Percentiles rank a stretch among this genome's conserved stretches.
Evolutionary conservation across 37 sponge, comb jelly and placozoan species (phyloP).

Genomic region (Cliona cf. orientalis): DNA sequence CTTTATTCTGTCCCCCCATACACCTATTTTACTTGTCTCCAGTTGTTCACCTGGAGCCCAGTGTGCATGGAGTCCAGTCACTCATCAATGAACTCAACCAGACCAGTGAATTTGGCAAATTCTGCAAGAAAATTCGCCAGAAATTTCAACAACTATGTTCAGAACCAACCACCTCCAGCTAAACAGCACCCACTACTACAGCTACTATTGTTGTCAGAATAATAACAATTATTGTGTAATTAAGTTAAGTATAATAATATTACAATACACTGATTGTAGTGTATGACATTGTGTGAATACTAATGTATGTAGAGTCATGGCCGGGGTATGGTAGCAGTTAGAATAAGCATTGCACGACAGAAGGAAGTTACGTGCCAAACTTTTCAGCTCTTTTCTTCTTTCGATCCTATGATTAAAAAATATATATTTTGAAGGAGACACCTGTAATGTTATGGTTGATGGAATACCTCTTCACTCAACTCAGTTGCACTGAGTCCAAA

Average conservation of each 20-base stretch:
- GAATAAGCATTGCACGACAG: background rate
- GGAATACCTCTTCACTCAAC: slow-evolving; percentile 20
- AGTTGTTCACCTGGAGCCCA: slow-evolving; percentile 45
- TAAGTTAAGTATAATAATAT: too few species aligned
- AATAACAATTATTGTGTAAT: too few species aligned
- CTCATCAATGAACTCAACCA: slow-evolving; percentile 40
- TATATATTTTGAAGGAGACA: background rate
- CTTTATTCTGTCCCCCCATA: background rate
- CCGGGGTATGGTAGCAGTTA: too few species aligned
- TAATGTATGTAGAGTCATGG: too few species aligned
- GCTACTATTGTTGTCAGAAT: too few species aligned
- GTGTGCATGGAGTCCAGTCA: slow-evolving; percentile 12
- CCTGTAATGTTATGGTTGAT: background rate
- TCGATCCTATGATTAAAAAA: slow-evolving; percentile 32
- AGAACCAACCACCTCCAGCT: too few species aligned
- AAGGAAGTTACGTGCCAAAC: slow-evolving; percentile 36
- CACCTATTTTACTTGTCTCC: background rate
- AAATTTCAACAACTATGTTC: slow-evolving; percentile 28
- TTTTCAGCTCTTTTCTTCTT: slow-evolving; percentile 29
- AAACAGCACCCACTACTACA: too few species aligned
- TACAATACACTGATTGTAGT: too few species aligned
- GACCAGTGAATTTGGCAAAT: background rate
- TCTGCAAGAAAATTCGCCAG: slow-evolving; percentile 28
- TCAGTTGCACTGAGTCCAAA: slow-evolving; percentile 41
- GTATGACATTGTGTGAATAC: too few species aligned